Evolutionary conservation across 1,140 invertebrate genomes (phyloP).

Genomic region (Potamilus streckersoni): DNA sequence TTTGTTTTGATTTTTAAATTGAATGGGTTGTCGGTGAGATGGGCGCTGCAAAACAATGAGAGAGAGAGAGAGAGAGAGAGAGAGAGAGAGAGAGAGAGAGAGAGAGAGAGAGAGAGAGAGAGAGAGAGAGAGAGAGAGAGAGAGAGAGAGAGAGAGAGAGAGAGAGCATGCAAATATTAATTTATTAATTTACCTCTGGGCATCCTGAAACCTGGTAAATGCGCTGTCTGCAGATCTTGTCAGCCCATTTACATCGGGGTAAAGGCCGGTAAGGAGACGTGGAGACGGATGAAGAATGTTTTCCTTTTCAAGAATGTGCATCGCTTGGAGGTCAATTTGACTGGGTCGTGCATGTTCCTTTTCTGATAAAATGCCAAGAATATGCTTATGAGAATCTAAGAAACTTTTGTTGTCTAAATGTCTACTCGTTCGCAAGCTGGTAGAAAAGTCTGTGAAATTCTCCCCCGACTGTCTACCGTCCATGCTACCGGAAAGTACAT

Average conservation of each 20-base stretch:
- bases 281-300: conserved; percentile 23
- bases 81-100: conserved; percentile 2
- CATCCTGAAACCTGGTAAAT: neutral
- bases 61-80: conserved; percentile 1
- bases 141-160: conserved; percentile 1
- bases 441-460: no score
- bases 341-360: neutral
- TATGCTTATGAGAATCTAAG: conserved; percentile 17
- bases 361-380: conserved; percentile 21
- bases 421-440: no score
- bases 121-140: conserved; percentile 2
- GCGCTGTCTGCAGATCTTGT: no score
- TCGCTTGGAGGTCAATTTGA: neutral
- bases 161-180: neutral
- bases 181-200: neutral
- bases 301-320: conserved; percentile 22
- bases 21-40: no score
- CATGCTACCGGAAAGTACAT: no score
- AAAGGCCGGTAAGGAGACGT: neutral
- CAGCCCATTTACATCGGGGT: neutral
- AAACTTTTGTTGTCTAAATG: conserved; percentile 3
- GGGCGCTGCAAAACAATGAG: no score
- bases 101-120: conserved; percentile 3
- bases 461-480: no score
- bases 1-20: no score